Evolutionary conservation across 2,797 vertebrate species (phyloP).

Genomic region (Calcarius lapponicus): DNA sequence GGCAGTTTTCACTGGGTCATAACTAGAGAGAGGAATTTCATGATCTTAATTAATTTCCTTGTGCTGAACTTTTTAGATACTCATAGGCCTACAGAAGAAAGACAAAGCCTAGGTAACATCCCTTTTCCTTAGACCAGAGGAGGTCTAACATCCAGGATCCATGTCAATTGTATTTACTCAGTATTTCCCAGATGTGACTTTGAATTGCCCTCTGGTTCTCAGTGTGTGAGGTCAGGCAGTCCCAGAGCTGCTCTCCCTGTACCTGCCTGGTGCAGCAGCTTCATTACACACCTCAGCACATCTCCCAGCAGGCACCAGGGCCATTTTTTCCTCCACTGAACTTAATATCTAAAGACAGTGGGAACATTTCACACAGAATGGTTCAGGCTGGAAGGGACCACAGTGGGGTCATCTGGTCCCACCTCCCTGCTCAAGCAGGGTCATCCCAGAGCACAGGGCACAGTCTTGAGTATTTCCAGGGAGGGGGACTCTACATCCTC

Average conservation of each 20-base stretch:
- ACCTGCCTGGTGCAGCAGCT: slow-evolving; percentile 9
- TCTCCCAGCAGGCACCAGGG: background rate
- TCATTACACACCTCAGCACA: background rate
- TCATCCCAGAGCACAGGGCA: background rate
- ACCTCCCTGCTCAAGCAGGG: background rate
- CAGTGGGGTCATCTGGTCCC: background rate
- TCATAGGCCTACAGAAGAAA: background rate
- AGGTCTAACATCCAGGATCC: background rate
- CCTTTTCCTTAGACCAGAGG: background rate
- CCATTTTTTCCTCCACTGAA: background rate
- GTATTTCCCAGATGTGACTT: slow-evolving; percentile 12
- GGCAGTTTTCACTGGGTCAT: background rate
- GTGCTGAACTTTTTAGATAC: background rate
- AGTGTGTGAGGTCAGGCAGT: background rate
- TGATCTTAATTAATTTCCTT: background rate
- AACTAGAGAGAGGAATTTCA: background rate
- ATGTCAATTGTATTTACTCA: background rate
- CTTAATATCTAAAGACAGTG: background rate
- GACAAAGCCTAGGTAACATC: background rate
- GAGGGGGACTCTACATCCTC: background rate
- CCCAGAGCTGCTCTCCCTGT: background rate
- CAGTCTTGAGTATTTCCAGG: background rate
- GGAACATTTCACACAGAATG: background rate
- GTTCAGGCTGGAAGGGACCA: background rate
- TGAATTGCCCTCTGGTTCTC: slow-evolving; percentile 3